Evolutionary conservation across 1,140 invertebrate genomes (phyloP).

Genomic region (Aphidius gifuensis): DNA sequence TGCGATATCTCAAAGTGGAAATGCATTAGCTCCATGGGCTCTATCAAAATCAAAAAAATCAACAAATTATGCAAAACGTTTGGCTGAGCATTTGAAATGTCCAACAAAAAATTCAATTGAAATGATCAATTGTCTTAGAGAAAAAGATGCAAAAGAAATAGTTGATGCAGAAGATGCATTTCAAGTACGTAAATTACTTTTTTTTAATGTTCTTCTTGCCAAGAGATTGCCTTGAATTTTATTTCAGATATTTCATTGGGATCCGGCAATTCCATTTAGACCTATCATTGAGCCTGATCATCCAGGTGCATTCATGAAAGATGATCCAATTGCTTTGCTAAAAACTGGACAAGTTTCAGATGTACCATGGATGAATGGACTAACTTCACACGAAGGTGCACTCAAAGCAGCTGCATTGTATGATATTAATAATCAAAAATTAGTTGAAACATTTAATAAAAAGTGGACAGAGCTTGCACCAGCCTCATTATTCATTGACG

Average conservation of each 20-base stretch:
- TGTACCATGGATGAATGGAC: conserved; percentile 67
- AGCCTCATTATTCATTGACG: conserved; percentile 60
- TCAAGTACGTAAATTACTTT: conserved; percentile 51
- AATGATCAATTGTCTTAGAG: conserved; percentile 61
- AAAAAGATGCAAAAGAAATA: conserved; percentile 59
- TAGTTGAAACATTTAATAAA: conserved; percentile 47
- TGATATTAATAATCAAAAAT: neutral
- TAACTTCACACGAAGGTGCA: conserved; percentile 66
- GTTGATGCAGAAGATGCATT: conserved; percentile 61
- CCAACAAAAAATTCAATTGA: conserved; percentile 50
- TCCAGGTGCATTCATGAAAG: conserved; percentile 65
- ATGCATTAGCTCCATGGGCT: conserved; percentile 74
- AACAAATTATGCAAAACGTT: conserved; percentile 58
- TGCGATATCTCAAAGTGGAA: conserved; percentile 76
- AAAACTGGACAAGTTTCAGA: conserved; percentile 51
- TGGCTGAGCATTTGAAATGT: conserved; percentile 64
- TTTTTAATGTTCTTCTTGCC: neutral
- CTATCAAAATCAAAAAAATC: conserved; percentile 63
- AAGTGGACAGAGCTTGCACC: conserved; percentile 60
- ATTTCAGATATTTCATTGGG: no score
- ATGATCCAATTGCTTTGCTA: conserved; percentile 55
- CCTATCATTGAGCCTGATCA: conserved; percentile 66
- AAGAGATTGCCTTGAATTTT: neutral
- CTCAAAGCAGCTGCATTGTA: conserved; percentile 56
- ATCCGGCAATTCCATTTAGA: conserved; percentile 59